Evolutionary conservation across 2,113 vertebrate genomes (phyloP).

Genomic region (Ascaphus truei): DNA sequence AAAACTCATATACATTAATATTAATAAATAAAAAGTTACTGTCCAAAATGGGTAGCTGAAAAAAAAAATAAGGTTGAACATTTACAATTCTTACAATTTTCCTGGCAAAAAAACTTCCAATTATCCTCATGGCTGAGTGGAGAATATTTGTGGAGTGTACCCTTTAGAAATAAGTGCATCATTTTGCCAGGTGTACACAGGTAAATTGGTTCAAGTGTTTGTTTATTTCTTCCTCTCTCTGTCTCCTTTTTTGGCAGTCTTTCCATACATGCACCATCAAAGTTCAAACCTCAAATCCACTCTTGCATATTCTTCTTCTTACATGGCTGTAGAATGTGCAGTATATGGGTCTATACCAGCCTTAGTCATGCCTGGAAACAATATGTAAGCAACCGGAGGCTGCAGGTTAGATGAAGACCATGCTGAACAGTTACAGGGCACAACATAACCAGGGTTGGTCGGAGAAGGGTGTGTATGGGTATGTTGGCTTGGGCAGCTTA

Average conservation of each 20-base stretch:
- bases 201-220: constrained; percentile 17
- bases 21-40: constrained; percentile 87
- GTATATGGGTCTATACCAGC: constrained; percentile 96
- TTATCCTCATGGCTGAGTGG: constrained; percentile 16
- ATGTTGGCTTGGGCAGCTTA: constrained; percentile 94
- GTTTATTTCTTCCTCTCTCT: not conserved
- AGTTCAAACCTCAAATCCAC: constrained; percentile 49
- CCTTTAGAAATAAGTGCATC: not conserved
- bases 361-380: constrained; percentile 99
- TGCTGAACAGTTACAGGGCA: constrained; percentile 98
- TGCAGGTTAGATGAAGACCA: constrained; percentile 98
- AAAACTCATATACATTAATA: constrained; percentile 79
- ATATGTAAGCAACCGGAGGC: constrained; percentile 98
- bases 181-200: constrained; percentile 34
- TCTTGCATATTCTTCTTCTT: constrained; percentile 52
- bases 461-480: constrained; percentile 98
- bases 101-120: constrained; percentile 50
- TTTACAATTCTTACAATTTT: constrained; percentile 89
- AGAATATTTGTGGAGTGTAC: not conserved
- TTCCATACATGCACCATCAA: constrained; percentile 78
- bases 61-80: constrained; percentile 75
- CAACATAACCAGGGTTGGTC: constrained; percentile 97
- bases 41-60: constrained; percentile 62
- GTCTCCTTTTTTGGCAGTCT: constrained; percentile 40
- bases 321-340: constrained; percentile 95